Conservation (phyloP, 2,113 vertebrate genomes). For the Brachionichthys hirsutus region DNA sequence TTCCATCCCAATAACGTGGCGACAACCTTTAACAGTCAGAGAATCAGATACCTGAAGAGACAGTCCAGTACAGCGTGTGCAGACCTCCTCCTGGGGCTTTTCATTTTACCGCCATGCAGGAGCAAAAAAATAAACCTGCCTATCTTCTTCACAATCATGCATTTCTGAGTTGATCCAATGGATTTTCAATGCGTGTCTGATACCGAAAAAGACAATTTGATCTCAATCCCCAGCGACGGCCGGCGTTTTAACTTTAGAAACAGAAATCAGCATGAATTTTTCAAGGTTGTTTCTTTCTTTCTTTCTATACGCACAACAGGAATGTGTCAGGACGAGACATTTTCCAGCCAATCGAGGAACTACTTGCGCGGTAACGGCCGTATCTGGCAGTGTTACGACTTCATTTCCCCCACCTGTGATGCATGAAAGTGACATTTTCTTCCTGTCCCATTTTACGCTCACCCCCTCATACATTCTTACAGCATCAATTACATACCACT, state of each 20-base stretch:
- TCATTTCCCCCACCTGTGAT: constrained; percentile 56
- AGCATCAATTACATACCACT: constrained; percentile 40
- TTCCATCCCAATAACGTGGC: neutral
- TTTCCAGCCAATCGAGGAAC: neutral
- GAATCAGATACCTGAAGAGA: neutral
- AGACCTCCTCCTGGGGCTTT: neutral
- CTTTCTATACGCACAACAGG: neutral
- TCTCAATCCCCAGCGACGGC: neutral
- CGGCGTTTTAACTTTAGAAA: constrained; percentile 4
- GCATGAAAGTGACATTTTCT: constrained; percentile 41
- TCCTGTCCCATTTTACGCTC: constrained; percentile 27
- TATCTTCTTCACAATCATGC: constrained; percentile 13
- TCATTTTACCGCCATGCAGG: neutral
- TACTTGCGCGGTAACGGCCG: constrained; percentile 16
- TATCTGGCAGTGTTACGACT: constrained; percentile 44
- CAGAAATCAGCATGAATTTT: neutral
- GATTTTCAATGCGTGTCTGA: constrained; percentile 22
- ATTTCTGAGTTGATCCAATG: constrained; percentile 9
- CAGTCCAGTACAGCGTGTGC: neutral
- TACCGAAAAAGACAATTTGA: constrained; percentile 1
- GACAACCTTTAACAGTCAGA: neutral
- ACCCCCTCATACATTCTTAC: constrained; percentile 38
- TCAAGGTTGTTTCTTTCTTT: neutral
- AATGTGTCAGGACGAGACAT: neutral
- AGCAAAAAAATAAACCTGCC: neutral